Conservation (phyloP, 2,113 vertebrate species). For the Megatriorchis doriae region DNA sequence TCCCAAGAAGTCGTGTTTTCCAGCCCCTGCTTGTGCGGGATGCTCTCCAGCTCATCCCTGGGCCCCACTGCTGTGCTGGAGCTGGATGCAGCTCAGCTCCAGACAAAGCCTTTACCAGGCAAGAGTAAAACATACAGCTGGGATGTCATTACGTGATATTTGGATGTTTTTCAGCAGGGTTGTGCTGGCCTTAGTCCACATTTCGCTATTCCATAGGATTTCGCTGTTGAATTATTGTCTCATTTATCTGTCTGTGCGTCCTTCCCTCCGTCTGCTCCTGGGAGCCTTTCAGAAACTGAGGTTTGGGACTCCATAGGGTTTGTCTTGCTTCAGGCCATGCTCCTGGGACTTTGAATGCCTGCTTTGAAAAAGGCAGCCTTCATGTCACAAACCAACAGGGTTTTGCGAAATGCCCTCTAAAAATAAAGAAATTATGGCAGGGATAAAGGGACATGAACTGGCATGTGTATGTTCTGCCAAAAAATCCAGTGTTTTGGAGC, state of each 20-base stretch:
- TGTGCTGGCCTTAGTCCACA: neutral
- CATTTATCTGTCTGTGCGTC: neutral
- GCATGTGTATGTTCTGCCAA: accelerated
- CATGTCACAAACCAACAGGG: neutral
- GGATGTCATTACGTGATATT: neutral
- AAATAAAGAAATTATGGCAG: neutral
- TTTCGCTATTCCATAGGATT: neutral
- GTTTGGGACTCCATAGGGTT: neutral
- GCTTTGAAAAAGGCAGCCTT: neutral
- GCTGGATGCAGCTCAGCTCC: neutral
- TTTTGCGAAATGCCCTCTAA: neutral
- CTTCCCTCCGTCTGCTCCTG: neutral
- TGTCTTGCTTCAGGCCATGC: neutral
- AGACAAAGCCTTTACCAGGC: neutral
- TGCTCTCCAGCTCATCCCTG: neutral
- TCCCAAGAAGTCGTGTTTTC: neutral
- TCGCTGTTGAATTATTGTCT: neutral
- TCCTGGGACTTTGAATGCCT: neutral
- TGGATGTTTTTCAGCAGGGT: neutral
- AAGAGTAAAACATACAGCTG: neutral
- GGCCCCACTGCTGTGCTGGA: neutral
- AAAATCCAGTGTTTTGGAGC: neutral
- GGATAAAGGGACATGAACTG: neutral
- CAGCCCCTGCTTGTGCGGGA: neutral
- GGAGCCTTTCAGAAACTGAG: neutral